Percentiles rank a stretch among this genome's conserved stretches.
These are phyloP conservation scores for Ophiothrix spiculata DNA, from an alignment of 35 echinoderm and acorn worm species.

Conservation along the genomic window DNA sequence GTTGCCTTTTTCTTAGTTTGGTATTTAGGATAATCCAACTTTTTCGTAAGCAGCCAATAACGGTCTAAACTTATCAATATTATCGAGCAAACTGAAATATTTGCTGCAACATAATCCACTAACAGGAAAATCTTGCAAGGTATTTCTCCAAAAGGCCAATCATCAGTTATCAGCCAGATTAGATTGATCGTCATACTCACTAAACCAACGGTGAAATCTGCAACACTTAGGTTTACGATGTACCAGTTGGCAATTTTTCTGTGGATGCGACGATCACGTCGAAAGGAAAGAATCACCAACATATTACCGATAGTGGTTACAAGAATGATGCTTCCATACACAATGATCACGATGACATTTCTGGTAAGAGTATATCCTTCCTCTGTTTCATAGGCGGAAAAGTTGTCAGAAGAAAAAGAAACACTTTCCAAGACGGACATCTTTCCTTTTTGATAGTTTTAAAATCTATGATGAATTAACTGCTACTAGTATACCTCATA, in stretches of 20 bases:
- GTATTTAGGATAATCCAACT: neutral
- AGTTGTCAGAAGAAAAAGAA: too few species aligned
- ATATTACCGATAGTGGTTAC: neutral
- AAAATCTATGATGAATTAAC: too few species aligned
- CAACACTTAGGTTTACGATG: neutral
- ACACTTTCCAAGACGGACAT: too few species aligned
- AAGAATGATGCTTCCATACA: slow-evolving; percentile 2
- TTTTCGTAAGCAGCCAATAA: neutral
- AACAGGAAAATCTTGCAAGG: neutral
- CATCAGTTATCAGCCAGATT: neutral
- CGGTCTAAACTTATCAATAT: neutral
- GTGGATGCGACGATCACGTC: neutral
- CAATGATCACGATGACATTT: neutral
- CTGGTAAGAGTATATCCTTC: neutral
- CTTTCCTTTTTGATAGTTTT: too few species aligned
- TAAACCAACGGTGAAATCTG: neutral
- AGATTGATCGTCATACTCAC: neutral
- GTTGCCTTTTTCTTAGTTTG: neutral
- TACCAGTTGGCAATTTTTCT: neutral
- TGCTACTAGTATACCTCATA: too few species aligned
- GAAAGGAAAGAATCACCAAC: neutral
- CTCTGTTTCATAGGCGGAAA: too few species aligned
- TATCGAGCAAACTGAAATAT: neutral
- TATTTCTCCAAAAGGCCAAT: neutral
- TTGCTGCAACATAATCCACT: neutral